These are phyloP conservation scores for Hafferia zeledoni DNA, from an alignment of 2,797 vertebrate genomes.

Conservation along the genomic window DNA sequence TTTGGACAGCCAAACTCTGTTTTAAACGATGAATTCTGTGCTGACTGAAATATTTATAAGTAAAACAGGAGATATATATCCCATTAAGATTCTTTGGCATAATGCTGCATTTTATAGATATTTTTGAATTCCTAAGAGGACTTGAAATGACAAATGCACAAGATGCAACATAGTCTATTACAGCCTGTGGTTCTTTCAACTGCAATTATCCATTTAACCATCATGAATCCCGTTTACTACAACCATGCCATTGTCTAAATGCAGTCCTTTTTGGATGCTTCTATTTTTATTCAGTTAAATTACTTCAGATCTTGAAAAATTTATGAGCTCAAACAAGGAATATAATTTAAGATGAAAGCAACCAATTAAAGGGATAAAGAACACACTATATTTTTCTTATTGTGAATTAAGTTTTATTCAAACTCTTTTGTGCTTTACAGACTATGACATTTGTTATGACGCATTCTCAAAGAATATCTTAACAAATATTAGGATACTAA, in stretches of 20 bases:
- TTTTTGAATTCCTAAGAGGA: conserved; percentile 3
- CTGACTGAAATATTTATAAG: conserved; percentile 25
- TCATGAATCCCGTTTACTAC: neutral
- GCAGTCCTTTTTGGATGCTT: neutral
- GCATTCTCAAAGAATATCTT: neutral
- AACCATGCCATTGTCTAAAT: neutral
- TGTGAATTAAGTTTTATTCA: neutral
- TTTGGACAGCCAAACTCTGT: neutral
- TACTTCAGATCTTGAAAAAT: neutral
- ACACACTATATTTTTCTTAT: neutral
- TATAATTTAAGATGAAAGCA: neutral
- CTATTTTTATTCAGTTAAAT: neutral
- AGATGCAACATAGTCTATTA: neutral
- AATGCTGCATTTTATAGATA: conserved; percentile 3
- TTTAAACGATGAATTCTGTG: conserved; percentile 13
- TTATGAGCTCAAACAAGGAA: neutral
- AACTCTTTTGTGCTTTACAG: neutral
- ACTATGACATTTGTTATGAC: neutral
- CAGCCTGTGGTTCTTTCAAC: neutral
- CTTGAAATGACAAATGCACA: neutral
- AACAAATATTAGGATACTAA: neutral
- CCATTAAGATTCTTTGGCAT: conserved; percentile 24
- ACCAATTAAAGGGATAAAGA: neutral
- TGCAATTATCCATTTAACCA: conserved; percentile 2
- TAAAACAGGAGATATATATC: neutral